phyloP scores from a whole-genome alignment of 2,797 vertebrate genomes.

The Anisognathus igniventris region DNA sequence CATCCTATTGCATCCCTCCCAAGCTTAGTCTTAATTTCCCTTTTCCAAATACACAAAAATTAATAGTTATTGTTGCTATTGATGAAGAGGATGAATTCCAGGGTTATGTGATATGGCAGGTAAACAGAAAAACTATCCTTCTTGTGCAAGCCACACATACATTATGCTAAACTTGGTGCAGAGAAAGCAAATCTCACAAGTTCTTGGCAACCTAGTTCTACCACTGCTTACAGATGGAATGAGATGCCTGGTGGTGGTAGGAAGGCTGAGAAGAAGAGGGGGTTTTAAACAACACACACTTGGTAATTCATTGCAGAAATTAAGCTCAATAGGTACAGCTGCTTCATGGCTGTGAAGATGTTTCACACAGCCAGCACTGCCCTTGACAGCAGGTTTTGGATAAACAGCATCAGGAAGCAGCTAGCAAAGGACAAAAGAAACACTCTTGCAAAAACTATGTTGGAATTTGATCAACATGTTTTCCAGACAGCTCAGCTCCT shows the following conservation, averaged over 20 bases:
- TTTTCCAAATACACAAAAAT: background rate
- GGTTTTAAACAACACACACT: background rate
- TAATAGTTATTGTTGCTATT: background rate
- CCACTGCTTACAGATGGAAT: background rate
- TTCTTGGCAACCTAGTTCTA: conserved; percentile 21
- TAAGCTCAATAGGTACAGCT: background rate
- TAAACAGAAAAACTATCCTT: background rate
- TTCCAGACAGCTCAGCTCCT: background rate
- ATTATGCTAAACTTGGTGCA: conserved; percentile 2
- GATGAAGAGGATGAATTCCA: background rate
- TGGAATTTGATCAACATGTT: conserved; percentile 15
- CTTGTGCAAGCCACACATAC: background rate
- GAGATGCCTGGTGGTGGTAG: background rate
- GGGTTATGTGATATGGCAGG: background rate
- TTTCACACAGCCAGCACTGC: background rate
- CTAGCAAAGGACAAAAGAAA: conserved; percentile 31
- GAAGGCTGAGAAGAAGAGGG: background rate
- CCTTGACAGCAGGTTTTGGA: conserved; percentile 23
- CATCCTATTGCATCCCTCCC: background rate
- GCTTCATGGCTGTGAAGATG: background rate
- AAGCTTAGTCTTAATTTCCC: background rate
- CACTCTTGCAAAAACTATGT: background rate
- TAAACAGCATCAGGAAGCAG: conserved; percentile 34
- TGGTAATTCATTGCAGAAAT: conserved; percentile 14
- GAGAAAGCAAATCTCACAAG: background rate